Conservation (phyloP, 2,797 vertebrate genomes). For the Acanthurus leucopareius region DNA sequence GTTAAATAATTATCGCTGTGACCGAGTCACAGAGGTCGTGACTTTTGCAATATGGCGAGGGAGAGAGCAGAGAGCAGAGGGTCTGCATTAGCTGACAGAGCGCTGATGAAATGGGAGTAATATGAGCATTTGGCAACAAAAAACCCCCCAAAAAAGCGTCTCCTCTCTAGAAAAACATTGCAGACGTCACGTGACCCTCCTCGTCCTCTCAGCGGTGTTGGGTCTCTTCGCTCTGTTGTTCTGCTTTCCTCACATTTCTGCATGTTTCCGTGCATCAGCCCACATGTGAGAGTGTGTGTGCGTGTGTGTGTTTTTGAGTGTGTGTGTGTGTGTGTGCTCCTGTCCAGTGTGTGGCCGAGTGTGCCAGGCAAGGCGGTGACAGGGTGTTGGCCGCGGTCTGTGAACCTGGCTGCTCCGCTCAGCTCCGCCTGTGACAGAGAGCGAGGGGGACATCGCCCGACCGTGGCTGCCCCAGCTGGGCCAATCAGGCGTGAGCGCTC, state of each 20-base stretch:
- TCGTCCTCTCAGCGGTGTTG: neutral
- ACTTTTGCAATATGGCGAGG: slow-evolving; percentile 27
- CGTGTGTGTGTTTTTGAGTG: slow-evolving; percentile 11
- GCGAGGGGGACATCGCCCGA: slow-evolving; percentile 64
- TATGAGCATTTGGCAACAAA: slow-evolving; percentile 44
- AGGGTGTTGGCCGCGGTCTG: slow-evolving; percentile 56
- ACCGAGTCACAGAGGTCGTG: slow-evolving; percentile 31
- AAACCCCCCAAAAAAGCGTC: slow-evolving; percentile 1
- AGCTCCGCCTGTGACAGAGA: slow-evolving; percentile 66
- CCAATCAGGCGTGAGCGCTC: slow-evolving; percentile 75
- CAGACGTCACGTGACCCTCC: neutral
- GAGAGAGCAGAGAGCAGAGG: neutral
- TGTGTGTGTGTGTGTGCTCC: slow-evolving; percentile 6
- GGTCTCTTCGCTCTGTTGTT: slow-evolving; percentile 8
- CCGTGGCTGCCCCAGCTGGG: slow-evolving; percentile 61
- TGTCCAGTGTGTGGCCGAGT: slow-evolving; percentile 38
- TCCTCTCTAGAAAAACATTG: slow-evolving; percentile 24
- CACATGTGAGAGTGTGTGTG: slow-evolving; percentile 13
- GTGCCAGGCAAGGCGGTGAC: slow-evolving; percentile 59
- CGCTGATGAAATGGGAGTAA: slow-evolving; percentile 60
- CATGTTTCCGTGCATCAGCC: slow-evolving; percentile 11
- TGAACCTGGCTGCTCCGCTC: slow-evolving; percentile 76
- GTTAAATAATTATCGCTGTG: slow-evolving; percentile 22
- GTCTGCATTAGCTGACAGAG: slow-evolving; percentile 45
- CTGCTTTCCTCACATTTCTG: slow-evolving; percentile 18